These are phyloP conservation scores for Calonectris borealis DNA, from an alignment of 2,113 vertebrate species.

Conservation along the genomic window DNA sequence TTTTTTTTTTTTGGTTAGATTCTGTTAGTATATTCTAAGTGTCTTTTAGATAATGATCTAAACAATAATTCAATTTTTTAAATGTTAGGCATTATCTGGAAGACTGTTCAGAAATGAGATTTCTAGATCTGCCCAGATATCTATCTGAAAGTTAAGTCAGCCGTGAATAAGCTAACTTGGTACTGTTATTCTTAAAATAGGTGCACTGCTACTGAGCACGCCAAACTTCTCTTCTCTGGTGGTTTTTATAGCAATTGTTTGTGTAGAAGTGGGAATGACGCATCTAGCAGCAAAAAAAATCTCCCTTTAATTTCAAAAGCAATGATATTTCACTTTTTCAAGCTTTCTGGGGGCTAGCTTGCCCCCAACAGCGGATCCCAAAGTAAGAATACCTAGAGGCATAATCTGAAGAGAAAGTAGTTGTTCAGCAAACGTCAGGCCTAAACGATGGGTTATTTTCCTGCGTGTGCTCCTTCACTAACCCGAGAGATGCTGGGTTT, in stretches of 20 bases:
- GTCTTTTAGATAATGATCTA: not conserved
- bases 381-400: not conserved
- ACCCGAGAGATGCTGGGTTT: not conserved
- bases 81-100: not conserved
- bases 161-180: not conserved
- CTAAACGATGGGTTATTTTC: not conserved
- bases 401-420: not conserved
- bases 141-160: not conserved
- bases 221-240: not conserved
- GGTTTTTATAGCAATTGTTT: not conserved
- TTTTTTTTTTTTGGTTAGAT: not conserved
- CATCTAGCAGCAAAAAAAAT: not conserved
- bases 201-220: not conserved
- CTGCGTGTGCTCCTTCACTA: not conserved
- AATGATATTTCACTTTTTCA: not conserved
- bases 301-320: not conserved
- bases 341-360: not conserved
- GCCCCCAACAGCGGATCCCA: not conserved
- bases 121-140: not conserved
- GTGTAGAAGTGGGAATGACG: not conserved
- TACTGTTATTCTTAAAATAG: not conserved
- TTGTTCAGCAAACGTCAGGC: not conserved
- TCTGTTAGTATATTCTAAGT: not conserved
- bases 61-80: not conserved
- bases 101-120: not conserved